Percentiles rank a stretch among this genome's conserved stretches.
Conservation (phyloP, 1,140 invertebrate species). For the Conus betulinus region DNA sequence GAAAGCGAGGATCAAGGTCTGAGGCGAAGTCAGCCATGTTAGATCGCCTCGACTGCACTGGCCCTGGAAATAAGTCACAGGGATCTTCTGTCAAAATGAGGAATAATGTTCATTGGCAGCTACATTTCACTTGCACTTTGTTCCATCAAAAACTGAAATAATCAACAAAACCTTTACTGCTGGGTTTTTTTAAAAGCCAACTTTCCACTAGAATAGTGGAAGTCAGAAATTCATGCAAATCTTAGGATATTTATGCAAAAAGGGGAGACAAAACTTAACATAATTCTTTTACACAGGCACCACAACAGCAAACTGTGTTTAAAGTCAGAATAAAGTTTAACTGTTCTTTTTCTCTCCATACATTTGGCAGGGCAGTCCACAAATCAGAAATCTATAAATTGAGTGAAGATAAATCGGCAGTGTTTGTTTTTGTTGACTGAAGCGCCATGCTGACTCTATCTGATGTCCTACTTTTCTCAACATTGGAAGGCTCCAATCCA, state of each 20-base stretch:
- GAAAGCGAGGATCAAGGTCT: slow-evolving; percentile 24
- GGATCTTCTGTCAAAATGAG: neutral
- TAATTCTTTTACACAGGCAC: neutral
- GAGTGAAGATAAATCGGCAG: neutral
- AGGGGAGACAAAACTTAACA: neutral
- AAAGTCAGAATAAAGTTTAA: neutral
- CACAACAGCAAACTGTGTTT: neutral
- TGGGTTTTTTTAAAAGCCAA: no score
- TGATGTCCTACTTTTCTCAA: neutral
- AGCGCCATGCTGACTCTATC: neutral
- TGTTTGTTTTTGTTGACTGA: neutral
- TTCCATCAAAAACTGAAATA: neutral
- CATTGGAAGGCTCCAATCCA: neutral
- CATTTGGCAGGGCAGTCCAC: no score
- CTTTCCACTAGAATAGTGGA: neutral
- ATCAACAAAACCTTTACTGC: neutral
- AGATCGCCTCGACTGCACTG: neutral
- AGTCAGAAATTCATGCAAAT: neutral
- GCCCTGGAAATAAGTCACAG: slow-evolving; percentile 25
- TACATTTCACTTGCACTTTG: neutral
- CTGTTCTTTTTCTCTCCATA: no score
- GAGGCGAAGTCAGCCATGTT: neutral
- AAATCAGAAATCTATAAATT: neutral
- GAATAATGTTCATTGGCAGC: neutral
- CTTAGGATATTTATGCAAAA: neutral